Evolutionary conservation across 2,113 vertebrate genomes (phyloP).

Genomic region (Hemiprocne comata): DNA sequence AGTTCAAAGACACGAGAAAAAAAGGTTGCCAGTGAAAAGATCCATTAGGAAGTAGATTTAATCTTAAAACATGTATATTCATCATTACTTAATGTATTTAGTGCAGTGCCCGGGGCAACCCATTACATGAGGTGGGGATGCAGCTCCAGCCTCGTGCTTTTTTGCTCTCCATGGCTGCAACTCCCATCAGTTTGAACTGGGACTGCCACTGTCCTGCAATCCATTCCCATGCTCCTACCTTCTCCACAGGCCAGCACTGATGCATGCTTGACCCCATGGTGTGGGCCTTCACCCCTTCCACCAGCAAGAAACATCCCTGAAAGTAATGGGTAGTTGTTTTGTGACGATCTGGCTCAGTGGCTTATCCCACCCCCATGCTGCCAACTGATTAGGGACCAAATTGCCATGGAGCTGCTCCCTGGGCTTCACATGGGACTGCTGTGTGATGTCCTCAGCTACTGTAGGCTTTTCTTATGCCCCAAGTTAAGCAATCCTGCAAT

Average conservation of each 20-base stretch:
- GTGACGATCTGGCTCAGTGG: fast-evolving
- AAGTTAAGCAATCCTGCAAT: fast-evolving
- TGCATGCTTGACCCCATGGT: fast-evolving
- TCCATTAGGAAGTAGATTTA: constrained; percentile 34
- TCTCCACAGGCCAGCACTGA: neutral
- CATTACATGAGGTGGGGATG: neutral
- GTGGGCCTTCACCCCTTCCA: neutral
- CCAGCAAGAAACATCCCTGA: neutral
- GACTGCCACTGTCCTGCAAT: neutral
- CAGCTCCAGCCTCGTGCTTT: neutral
- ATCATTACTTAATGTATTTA: neutral
- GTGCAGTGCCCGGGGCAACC: neutral
- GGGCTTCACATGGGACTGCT: neutral
- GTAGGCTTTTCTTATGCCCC: neutral
- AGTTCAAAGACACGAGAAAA: neutral
- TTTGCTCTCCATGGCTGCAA: neutral
- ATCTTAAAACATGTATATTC: constrained; percentile 20
- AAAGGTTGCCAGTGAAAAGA: neutral
- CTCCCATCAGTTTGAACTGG: neutral
- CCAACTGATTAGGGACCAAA: fast-evolving
- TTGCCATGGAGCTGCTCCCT: fast-evolving
- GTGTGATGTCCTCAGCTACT: neutral
- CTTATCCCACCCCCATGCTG: fast-evolving
- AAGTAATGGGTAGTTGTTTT: neutral
- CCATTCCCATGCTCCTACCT: neutral